A percentile compares a stretch with the other conserved stretches of the same genome.
Evolutionary conservation across 1,140 invertebrate genomes (phyloP).

Genomic region (Ectropis grisescens): DNA sequence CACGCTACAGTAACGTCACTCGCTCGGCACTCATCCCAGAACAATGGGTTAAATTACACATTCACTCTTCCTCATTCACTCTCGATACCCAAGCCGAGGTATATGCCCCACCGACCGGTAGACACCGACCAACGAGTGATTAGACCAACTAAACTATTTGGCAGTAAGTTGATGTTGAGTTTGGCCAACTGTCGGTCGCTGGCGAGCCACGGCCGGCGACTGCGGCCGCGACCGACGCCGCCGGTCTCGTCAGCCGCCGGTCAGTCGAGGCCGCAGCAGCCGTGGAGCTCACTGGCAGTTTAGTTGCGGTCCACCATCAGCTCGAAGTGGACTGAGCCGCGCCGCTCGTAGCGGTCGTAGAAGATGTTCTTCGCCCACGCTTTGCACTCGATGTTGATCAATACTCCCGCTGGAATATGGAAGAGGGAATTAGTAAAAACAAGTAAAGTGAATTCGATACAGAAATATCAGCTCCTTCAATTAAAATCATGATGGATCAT

Average conservation of each 20-base stretch:
- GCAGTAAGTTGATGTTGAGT: constrained; percentile 13
- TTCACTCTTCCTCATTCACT: no score
- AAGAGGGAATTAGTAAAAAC: not conserved
- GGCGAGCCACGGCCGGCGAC: not conserved
- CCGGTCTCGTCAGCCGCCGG: not conserved
- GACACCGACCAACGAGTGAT: constrained; percentile 5
- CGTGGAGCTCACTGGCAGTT: constrained; percentile 23
- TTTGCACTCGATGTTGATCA: constrained; percentile 97
- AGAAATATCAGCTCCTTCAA: not conserved
- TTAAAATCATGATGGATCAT: no score
- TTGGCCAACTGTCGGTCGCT: constrained; percentile 5
- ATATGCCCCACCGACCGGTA: not conserved
- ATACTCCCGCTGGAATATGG: constrained; percentile 82
- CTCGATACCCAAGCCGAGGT: no score
- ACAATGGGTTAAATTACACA: no score
- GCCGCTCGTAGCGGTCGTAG: constrained; percentile 88
- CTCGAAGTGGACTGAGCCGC: constrained; percentile 96
- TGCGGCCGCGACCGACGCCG: not conserved
- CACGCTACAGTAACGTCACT: no score
- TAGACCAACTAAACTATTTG: constrained; percentile 12
- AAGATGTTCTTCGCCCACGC: constrained; percentile 95
- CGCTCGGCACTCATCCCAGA: no score
- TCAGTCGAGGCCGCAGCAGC: constrained; percentile 6
- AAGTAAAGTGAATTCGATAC: not conserved
- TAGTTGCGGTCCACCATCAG: constrained; percentile 84